Percentiles rank a stretch among this genome's conserved stretches.
Conservation (phyloP, 2,888 invertebrate genomes). For the Druceiella hillmani region DNA sequence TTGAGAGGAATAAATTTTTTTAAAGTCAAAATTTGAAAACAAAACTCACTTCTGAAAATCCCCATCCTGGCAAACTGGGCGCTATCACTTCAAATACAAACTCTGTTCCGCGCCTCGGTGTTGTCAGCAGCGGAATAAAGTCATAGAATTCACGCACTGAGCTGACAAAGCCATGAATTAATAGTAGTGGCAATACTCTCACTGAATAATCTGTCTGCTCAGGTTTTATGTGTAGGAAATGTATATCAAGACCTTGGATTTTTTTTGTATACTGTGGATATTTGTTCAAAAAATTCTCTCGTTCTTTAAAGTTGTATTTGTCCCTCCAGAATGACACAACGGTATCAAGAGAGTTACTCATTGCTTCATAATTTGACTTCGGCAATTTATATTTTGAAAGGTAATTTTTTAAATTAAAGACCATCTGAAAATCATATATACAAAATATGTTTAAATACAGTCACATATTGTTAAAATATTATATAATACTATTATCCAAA, state of each 20-base stretch:
- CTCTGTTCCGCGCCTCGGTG: conserved; percentile 30
- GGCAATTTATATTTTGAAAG: too few species aligned
- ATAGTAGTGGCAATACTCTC: conserved; percentile 52
- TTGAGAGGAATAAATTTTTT: too few species aligned
- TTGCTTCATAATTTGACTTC: too few species aligned
- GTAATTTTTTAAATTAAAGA: too few species aligned
- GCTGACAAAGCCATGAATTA: conserved; percentile 82
- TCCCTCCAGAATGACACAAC: conserved; percentile 53
- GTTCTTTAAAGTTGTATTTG: conserved; percentile 60
- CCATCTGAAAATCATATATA: too few species aligned
- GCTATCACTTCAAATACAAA: conserved; percentile 50
- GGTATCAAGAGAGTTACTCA: conserved; percentile 38
- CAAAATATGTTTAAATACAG: too few species aligned
- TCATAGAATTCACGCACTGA: conserved; percentile 67
- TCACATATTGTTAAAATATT: too few species aligned
- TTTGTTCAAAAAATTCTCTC: conserved; percentile 55
- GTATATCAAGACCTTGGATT: conserved; percentile 60
- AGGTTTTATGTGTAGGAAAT: conserved; percentile 59
- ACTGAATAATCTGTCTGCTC: conserved; percentile 28
- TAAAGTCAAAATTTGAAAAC: too few species aligned
- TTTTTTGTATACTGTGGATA: conserved; percentile 61
- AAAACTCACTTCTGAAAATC: conserved; percentile 12
- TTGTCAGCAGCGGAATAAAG: conserved; percentile 55
- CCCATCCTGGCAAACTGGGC: conserved; percentile 33
- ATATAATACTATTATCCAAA: too few species aligned